Evolutionary conservation across 1,140 invertebrate genomes (phyloP), one percentile per base, ranked within the genome.

Genomic region (Hyles vespertilio): DNA sequence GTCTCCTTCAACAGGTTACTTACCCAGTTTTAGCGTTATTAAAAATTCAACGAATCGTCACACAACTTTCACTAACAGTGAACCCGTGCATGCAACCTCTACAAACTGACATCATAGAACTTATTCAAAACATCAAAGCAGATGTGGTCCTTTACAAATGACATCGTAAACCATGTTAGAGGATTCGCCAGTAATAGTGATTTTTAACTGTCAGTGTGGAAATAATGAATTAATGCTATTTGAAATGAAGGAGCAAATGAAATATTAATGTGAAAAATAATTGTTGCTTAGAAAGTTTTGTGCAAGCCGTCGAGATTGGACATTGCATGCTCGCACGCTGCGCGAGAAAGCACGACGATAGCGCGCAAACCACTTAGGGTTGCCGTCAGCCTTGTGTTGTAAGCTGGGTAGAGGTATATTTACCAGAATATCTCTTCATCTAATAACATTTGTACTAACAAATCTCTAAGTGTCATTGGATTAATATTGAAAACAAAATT

Each of bases 281-380:
- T 87, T 83, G 78, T 85, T 87, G 79, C 81, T 81, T 88, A 88
- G 85, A 88, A 88, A 88, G 85, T 88, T 82, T 77, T 74, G 70
- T 75, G 70, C 67, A 69, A 79, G 70, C 77, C 67, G 72, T 72
- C 69, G 77, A 85, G 77, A 84, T 80, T 75, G 71, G 78, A 80
- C 79, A 81, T 88, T 74, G 84, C 84, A 85, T 84, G 84, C 75
- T 74, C 77, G 79, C 81, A 81, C 77, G 83, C 77, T 77, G 81
- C 76, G 71, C 83, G 82, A 88, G 85, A 88, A 86, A 88, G 85
- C 83, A 82, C 77, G 76, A 74, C 75, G 72, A 63, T 40, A 40
- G 36, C 59, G 58, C 55, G 58, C 65, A 63, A 47, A 56, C 45
- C 36, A 10, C 43, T 7, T 36, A 54, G 52, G 52, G 40, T 44